Base-by-base conservation (phyloP, 2,113 vertebrate genomes). In the Uria aalge region DNA sequence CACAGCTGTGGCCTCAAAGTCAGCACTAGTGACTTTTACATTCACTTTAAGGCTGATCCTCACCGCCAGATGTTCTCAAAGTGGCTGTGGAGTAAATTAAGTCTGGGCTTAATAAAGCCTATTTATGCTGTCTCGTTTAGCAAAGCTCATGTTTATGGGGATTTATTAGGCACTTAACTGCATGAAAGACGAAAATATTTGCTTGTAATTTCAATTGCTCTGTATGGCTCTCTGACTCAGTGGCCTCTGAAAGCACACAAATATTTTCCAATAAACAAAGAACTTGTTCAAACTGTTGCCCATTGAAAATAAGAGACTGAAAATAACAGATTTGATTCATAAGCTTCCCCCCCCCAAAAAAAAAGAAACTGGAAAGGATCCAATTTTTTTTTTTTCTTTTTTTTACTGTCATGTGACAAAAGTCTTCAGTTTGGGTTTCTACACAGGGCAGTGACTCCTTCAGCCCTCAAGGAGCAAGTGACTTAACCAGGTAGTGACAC, bases 261-360 rank as follows among this genome's bases (percentile, higher is more conserved):
- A 48, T 94, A 95, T 95, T 97, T 96, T 87, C 93, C 93, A 93
- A 48, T 90, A 95, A 96, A 97, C 80, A 95, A 95, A 91, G 80
- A 92, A 83, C 81, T 60, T 19, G 50, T 96, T 93, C 91, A 96
- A 75, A 82, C 69, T 80, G 81, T 48, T 92, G 68, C 30, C 50
- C 53, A 75, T 59, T 73, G 78, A 90, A 91, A 87, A 56, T 8
- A 22, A 82, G 21, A 88, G 30, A n/a, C 47, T 68, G 87, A 74
- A 90, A 62, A 90, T 60, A 96, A 93, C 79, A 92, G 53, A 62
- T 85, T 87, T 74, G 92, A 82, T 94, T 86, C 72, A 62, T 24
- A 88, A 72, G 24, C 4, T 16, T 27, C 21, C 2, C 4, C 9
- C 6, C 2, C 3, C 24, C 9, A 16, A 24, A 7, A 19, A 50